These are phyloP conservation scores for Microctenopoma stevenorrisi DNA, from an alignment of 2,797 vertebrate genomes.

Conservation along the genomic window DNA sequence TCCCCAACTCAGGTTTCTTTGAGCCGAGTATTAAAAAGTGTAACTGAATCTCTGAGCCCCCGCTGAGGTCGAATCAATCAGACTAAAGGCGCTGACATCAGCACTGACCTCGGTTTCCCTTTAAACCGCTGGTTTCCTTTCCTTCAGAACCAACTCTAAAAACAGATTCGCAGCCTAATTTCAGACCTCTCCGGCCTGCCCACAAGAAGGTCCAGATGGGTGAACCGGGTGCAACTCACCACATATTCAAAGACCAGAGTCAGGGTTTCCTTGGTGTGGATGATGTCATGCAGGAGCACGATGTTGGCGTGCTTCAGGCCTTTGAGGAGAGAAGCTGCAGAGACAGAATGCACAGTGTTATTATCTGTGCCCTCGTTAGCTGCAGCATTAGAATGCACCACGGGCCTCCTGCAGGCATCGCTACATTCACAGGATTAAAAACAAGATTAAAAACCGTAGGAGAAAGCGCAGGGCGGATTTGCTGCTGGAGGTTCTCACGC, in stretches of 20 bases:
- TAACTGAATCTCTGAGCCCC: slow-evolving; percentile 27
- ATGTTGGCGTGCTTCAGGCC: slow-evolving; percentile 94
- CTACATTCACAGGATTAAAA: slow-evolving; percentile 37
- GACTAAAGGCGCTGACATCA: slow-evolving; percentile 6
- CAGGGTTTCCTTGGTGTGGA: slow-evolving; percentile 92
- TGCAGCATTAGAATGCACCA: slow-evolving; percentile 34
- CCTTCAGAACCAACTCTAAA: slow-evolving; percentile 20
- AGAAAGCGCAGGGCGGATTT: slow-evolving; percentile 56
- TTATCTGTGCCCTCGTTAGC: slow-evolving; percentile 54
- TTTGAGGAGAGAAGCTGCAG: slow-evolving; percentile 94
- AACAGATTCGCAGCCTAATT: slow-evolving; percentile 20
- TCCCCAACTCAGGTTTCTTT: slow-evolving; percentile 43
- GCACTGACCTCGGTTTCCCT: slow-evolving; percentile 1
- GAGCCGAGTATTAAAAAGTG: slow-evolving; percentile 32
- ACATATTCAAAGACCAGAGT: slow-evolving; percentile 95
- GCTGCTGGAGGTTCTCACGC: slow-evolving; percentile 51
- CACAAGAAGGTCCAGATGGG: background rate
- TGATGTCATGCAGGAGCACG: slow-evolving; percentile 93
- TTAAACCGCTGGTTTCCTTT: slow-evolving; percentile 14
- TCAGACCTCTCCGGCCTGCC: slow-evolving; percentile 3
- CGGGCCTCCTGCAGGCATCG: background rate
- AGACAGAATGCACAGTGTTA: slow-evolving; percentile 31
- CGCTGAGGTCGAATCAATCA: slow-evolving; percentile 34
- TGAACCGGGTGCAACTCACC: slow-evolving; percentile 81
- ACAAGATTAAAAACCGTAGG: slow-evolving; percentile 41